Evolutionary conservation across 1,140 invertebrate species (phyloP), one percentile per base, ranked within the genome.

Genomic region (Drosophila pallidifrons): DNA sequence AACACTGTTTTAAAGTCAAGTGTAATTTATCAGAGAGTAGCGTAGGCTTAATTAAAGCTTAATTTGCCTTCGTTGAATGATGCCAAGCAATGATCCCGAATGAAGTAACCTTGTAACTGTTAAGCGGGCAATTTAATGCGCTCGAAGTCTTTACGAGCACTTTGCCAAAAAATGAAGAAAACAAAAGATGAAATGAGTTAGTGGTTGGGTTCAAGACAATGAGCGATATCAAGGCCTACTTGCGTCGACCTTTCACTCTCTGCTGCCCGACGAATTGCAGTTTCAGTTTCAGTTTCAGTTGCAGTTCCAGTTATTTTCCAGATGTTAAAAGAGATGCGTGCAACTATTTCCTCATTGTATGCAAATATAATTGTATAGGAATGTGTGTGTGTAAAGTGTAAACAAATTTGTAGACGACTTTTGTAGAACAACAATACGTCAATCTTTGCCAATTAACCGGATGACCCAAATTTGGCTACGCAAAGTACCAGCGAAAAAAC

Each of bases 361-460:
- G 85, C 73, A 82, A 72, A 82, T 71, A 45, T n/a, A 73, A 16
- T 15, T 16, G 25, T 57, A 3, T 35, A 8, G 6, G 15, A 7
- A 7, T 13, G 32, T 55, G 52, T 55, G 52, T 10, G 55, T 70
- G 57, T 51, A 49, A 47, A 47, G 47, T 71, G 74, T 88, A 88
- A 82, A 82, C 75, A 88, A 79, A 82, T 71, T 79, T 87, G 57
- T 74, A 69, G 54, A 43, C 67, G 67, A 73, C 47, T 51, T 25
- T 64, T 43, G 69, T 77, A 71, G 83, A 77, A 82, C 79, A 88
- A 87, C 82, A 87, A 87, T 87, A 83, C 85, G 83, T 87, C 83
- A 87, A 87, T 87, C 85, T 87, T 87, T 89, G 83, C 88, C 83
- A 87, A 87, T 87, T 87, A 87, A 87, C 83, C 83, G 83, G 58